These are phyloP conservation scores for Acronicta aceris DNA, from an alignment of 2,888 invertebrate species.

Conservation along the genomic window DNA sequence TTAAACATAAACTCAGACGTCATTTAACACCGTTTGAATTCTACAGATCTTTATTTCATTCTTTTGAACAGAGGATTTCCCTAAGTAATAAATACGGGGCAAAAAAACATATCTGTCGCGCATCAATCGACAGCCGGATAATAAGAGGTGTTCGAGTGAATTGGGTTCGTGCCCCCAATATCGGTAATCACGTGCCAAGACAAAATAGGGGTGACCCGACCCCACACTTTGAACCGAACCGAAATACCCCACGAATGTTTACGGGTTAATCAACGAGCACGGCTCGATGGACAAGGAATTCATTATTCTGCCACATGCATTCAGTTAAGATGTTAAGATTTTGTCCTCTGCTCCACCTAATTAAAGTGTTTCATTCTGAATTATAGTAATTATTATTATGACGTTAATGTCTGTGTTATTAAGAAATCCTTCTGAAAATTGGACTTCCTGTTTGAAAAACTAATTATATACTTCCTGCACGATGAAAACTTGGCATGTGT, in stretches of 20 bases:
- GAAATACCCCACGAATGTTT: conserved; percentile 80
- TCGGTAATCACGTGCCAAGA: conserved; percentile 81
- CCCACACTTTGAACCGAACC: conserved; percentile 69
- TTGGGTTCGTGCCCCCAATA: conserved; percentile 83
- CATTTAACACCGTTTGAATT: background rate
- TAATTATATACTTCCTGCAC: conserved; percentile 11
- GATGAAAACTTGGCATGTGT: background rate
- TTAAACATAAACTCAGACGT: background rate
- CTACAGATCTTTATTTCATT: conserved; percentile 29
- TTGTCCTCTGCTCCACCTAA: conserved; percentile 28
- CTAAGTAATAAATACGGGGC: conserved; percentile 39
- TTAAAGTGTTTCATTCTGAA: conserved; percentile 35
- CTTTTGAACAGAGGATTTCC: conserved; percentile 36
- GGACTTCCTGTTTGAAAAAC: conserved; percentile 17
- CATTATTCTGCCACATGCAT: conserved; percentile 66
- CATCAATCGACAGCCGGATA: conserved; percentile 78
- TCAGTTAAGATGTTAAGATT: conserved; percentile 52
- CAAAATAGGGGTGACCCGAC: conserved; percentile 73
- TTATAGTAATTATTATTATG: conserved; percentile 39
- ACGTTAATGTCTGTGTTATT: conserved; percentile 31
- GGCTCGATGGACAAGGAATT: conserved; percentile 67
- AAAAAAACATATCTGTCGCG: conserved; percentile 63
- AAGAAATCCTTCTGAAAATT: conserved; percentile 14
- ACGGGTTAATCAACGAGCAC: conserved; percentile 76
- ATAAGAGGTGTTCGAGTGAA: conserved; percentile 76